These are phyloP conservation scores for Aphidius gifuensis DNA, from an alignment of 1,140 invertebrate genomes.

Conservation along the genomic window DNA sequence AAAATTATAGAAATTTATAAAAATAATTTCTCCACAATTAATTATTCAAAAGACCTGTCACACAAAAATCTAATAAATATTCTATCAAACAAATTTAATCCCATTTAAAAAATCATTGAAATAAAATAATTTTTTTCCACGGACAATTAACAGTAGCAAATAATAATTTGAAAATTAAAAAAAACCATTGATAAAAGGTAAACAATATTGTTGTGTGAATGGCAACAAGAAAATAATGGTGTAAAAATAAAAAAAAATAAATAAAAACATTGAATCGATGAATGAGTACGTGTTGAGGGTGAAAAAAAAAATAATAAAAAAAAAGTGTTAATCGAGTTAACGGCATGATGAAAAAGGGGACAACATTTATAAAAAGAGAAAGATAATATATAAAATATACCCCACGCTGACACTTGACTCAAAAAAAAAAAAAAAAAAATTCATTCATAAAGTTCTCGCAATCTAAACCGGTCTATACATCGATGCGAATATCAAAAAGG, in stretches of 20 bases:
- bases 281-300: constrained; percentile 14
- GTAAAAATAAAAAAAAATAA: not conserved
- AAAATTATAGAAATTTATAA: too few relatives aligned
- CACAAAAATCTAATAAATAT: too few relatives aligned
- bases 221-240: not conserved
- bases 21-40: too few relatives aligned
- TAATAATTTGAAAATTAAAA: too few relatives aligned
- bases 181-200: too few relatives aligned
- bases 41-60: too few relatives aligned
- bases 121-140: too few relatives aligned
- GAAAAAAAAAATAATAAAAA: not conserved
- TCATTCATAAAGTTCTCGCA: constrained; percentile 22
- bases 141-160: too few relatives aligned
- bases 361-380: not conserved
- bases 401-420: constrained; percentile 21
- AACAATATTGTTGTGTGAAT: too few relatives aligned
- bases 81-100: too few relatives aligned
- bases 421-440: constrained; percentile 9
- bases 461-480: constrained; percentile 1
- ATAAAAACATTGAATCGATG: constrained; percentile 19
- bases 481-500: not conserved
- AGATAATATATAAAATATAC: constrained; percentile 11
- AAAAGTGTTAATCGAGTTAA: constrained; percentile 18
- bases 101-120: too few relatives aligned
- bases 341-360: constrained; percentile 1